Conservation (phyloP, 2,113 vertebrate species). For the Condylura cristata region DNA sequence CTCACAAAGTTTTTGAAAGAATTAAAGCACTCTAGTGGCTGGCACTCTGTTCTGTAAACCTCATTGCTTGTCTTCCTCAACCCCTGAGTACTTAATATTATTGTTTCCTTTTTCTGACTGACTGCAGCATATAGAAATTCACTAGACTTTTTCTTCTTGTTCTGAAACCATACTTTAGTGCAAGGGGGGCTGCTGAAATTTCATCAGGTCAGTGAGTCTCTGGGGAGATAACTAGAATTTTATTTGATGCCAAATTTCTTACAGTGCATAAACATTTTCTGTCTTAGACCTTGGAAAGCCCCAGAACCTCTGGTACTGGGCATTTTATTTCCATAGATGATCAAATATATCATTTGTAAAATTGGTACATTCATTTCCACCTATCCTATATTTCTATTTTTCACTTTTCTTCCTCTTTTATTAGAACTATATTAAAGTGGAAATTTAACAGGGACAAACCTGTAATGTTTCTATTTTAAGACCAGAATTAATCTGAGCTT, state of each 20-base stretch:
- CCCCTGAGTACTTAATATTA: constrained; percentile 5
- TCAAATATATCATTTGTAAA: constrained; percentile 31
- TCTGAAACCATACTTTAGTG: constrained; percentile 15
- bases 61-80: not conserved
- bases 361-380: not conserved
- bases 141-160: constrained; percentile 3
- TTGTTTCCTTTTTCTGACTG: not conserved
- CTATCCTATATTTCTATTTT: not conserved
- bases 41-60: too few species aligned
- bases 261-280: not conserved
- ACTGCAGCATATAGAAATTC: constrained; percentile 4
- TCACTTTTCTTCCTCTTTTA: constrained; percentile 10
- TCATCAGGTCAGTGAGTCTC: constrained; percentile 19
- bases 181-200: not conserved
- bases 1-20: too few species aligned
- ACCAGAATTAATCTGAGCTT: constrained; percentile 26
- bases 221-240: constrained; percentile 25
- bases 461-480: constrained; percentile 20
- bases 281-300: constrained; percentile 7
- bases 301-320: not conserved
- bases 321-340: constrained; percentile 40
- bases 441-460: constrained; percentile 47
- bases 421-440: constrained; percentile 4
- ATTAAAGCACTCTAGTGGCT: not conserved
- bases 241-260: constrained; percentile 23